Evolutionary conservation across 2,888 invertebrate genomes (phyloP).

Genomic region (Phaedon cochleariae): DNA sequence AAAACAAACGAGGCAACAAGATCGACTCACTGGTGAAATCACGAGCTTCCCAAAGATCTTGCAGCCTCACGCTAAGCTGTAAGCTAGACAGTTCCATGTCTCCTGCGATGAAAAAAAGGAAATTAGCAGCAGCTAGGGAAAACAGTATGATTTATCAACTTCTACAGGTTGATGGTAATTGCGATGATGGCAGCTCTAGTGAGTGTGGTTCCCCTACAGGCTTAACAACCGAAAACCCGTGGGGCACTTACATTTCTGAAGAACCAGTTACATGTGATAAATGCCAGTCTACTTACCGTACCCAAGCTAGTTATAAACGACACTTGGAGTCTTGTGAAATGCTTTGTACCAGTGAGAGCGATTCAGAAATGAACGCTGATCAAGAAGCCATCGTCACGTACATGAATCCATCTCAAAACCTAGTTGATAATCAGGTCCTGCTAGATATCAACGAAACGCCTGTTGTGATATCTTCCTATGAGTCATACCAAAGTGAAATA

Average conservation of each 20-base stretch:
- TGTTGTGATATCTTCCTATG: slow-evolving; percentile 55
- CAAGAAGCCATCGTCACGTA: slow-evolving; percentile 35
- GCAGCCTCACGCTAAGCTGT: slow-evolving; percentile 75
- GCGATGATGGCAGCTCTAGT: slow-evolving; percentile 64
- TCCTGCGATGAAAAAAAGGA: slow-evolving; percentile 74
- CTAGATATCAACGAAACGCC: slow-evolving; percentile 46
- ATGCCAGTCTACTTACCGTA: slow-evolving; percentile 87
- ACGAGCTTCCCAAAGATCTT: slow-evolving; percentile 69
- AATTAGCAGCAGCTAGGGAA: slow-evolving; percentile 60
- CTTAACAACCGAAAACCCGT: slow-evolving; percentile 47
- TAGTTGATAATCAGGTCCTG: slow-evolving; percentile 35
- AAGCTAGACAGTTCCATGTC: slow-evolving; percentile 72
- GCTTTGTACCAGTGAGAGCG: slow-evolving; percentile 83
- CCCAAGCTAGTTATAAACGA: slow-evolving; percentile 81
- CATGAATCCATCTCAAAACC: slow-evolving; percentile 25
- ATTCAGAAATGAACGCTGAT: slow-evolving; percentile 67
- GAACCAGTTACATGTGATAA: slow-evolving; percentile 86
- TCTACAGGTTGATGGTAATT: slow-evolving; percentile 67
- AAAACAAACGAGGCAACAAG: slow-evolving; percentile 64
- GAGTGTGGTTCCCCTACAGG: slow-evolving; percentile 60
- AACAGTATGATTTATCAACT: slow-evolving; percentile 61
- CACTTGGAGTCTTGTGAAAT: slow-evolving; percentile 81
- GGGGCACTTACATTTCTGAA: slow-evolving; percentile 64
- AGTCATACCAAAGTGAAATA: slow-evolving; percentile 58
- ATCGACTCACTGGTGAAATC: slow-evolving; percentile 55